Evolutionary conservation across 1,140 invertebrate genomes (phyloP), one percentile per base, ranked within the genome.

Genomic region (Melanaphis sacchari): DNA sequence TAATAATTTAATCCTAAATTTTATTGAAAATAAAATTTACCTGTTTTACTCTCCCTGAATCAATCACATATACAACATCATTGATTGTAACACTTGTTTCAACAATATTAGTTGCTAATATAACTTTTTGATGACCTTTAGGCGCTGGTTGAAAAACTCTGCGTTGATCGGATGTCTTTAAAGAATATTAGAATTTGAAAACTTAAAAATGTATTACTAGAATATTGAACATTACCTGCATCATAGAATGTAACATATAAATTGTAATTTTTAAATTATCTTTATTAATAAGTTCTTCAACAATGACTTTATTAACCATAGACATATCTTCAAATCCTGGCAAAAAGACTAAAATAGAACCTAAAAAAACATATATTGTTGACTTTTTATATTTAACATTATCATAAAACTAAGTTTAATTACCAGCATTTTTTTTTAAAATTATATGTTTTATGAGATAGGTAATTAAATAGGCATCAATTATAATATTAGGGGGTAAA

Each of bases 11-110:
- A 18, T 82, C 21, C 18, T 82, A 21, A 36, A 7, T 54, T 26
- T 36, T 76, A 18, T 36, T 8, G 24, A 49, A 54, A 26, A 90
- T 31, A 40, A 22, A 40, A 59, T 91, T 85, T 94, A 93, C 93
- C 76, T 59, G 93, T 93, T 93, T 94, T 87, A 90, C 94, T 94
- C 41, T 93, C 18, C 94, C 94, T 15, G 94, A 90, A 95, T 99
- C 97, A 85, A 99, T 96, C 0, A 99, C 98, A 95, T 97, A 98
- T 0, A 98, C 97, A 59, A 98, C 97, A 95, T 98, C 98, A 95
- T 98, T 97, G 94, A 99, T 98, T 43, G 98, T 99, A 94, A 99
- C 98, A 87, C 97, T 97, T 0, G 97, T 98, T 95, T 98, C 97
- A 9, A 97, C 97, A 94, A 98, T 98, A 93, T 97, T 97, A 1